A percentile compares a stretch with the other conserved stretches of the same genome.
These are phyloP conservation scores for Butorides virescens DNA, from an alignment of 2,113 vertebrate species.

Conservation along the genomic window DNA sequence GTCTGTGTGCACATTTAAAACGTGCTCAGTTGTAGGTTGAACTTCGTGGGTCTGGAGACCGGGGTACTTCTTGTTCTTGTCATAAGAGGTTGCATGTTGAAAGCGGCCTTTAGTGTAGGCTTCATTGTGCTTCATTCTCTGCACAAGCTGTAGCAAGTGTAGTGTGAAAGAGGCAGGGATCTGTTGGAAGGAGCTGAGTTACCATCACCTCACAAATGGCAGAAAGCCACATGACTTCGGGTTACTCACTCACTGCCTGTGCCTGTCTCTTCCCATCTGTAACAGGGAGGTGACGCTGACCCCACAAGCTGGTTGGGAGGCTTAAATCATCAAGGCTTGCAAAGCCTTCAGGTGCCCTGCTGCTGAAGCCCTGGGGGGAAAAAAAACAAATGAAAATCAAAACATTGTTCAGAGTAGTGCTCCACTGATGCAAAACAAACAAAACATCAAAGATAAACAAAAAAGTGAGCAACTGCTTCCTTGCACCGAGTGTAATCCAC, in stretches of 20 bases:
- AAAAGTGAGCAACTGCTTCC: not conserved
- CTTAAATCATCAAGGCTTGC: not conserved
- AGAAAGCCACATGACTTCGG: not conserved
- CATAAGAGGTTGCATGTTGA: not conserved
- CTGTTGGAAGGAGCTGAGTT: slow-evolving; percentile 3
- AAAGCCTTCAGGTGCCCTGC: not conserved
- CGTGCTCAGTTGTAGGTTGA: not conserved
- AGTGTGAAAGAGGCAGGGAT: not conserved
- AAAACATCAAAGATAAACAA: slow-evolving; percentile 1
- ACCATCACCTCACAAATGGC: not conserved
- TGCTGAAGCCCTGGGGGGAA: not conserved
- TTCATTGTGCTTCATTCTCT: not conserved
- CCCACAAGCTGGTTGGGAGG: slow-evolving; percentile 11
- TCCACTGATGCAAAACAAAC: slow-evolving; percentile 28
- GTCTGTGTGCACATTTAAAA: not conserved
- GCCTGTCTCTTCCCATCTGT: not conserved
- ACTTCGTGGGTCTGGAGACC: not conserved
- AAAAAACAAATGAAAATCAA: not conserved
- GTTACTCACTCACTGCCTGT: not conserved
- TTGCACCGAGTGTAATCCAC: not conserved
- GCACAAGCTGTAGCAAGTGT: not conserved
- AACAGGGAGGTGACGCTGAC: not conserved
- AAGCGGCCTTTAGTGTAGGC: not conserved
- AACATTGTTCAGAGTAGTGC: not conserved
- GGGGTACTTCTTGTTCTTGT: not conserved